phyloP scores from a whole-genome alignment of 2,888 invertebrate genomes.

The Eupithecia centaureata region DNA sequence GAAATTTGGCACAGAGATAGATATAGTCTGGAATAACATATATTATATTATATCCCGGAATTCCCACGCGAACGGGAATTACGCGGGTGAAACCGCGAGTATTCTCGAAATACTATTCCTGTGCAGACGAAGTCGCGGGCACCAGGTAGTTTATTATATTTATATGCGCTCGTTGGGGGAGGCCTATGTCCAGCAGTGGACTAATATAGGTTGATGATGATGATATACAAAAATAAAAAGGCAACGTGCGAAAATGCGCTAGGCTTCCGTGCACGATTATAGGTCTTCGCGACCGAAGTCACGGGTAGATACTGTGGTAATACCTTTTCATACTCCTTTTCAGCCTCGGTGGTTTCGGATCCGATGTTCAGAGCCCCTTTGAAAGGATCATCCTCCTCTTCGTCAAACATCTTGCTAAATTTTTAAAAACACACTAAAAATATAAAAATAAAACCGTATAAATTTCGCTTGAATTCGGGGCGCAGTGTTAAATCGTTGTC shows the following conservation, averaged over 20 bases:
- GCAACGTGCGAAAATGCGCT: not conserved
- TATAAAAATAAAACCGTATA: constrained; percentile 44
- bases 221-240: no score
- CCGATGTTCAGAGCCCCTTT: constrained; percentile 62
- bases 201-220: no score
- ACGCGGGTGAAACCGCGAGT: no score
- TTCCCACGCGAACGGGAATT: no score
- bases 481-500: constrained; percentile 33
- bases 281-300: not conserved
- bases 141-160: no score
- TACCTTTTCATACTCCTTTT: constrained; percentile 73
- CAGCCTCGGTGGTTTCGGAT: constrained; percentile 75
- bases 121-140: no score
- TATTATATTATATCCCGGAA: no score
- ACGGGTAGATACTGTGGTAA: not conserved
- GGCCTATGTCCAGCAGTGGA: no score
- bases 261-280: not conserved
- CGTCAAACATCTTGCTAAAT: constrained; percentile 48
- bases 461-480: constrained; percentile 32
- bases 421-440: constrained; percentile 38
- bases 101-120: no score
- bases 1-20: no score
- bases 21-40: no score
- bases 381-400: constrained; percentile 68
- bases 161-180: no score